These are phyloP conservation scores for Ibycter americanus DNA, from an alignment of 2,797 vertebrate species.

Conservation along the genomic window DNA sequence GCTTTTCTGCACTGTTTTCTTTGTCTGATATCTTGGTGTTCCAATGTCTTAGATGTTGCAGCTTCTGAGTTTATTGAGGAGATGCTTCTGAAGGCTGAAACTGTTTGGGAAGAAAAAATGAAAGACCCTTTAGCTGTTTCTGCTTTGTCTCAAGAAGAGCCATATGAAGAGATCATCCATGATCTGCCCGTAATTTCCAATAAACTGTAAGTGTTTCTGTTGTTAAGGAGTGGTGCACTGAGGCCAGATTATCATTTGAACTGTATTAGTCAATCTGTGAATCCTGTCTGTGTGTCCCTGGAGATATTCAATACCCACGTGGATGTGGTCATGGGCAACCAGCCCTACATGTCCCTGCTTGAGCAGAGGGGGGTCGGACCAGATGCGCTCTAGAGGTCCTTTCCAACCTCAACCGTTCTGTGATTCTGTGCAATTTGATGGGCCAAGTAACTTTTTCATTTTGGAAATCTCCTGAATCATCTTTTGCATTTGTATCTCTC, in stretches of 20 bases:
- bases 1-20: background rate
- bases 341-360: background rate
- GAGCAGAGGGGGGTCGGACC: background rate
- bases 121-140: constrained; percentile 75
- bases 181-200: constrained; percentile 81
- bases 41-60: constrained; percentile 81
- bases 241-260: background rate
- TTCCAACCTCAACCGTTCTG: background rate
- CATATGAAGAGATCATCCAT: constrained; percentile 82
- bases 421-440: background rate
- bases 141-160: constrained; percentile 76
- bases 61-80: constrained; percentile 86
- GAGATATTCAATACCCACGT: background rate
- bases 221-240: background rate
- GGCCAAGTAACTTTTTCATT: background rate
- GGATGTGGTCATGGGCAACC: background rate
- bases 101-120: constrained; percentile 82
- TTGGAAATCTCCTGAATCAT: background rate
- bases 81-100: constrained; percentile 87
- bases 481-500: background rate
- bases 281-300: background rate
- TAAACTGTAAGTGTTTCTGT: constrained; percentile 84
- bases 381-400: background rate
- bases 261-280: background rate
- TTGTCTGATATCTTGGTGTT: background rate